phyloP scores from a whole-genome alignment of 2,797 vertebrate genomes.

The Enteromius mattozi region DNA sequence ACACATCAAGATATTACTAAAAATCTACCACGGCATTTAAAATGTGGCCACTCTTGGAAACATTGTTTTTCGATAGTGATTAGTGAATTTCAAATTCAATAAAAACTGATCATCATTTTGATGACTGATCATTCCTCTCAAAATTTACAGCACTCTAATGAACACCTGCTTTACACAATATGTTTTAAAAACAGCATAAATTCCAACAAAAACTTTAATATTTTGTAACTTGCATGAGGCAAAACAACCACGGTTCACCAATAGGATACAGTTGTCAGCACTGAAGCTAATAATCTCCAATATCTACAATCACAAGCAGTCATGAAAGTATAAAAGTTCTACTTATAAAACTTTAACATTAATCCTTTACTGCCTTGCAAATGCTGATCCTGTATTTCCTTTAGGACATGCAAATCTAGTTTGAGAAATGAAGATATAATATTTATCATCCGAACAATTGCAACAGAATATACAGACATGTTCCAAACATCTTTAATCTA shows the following conservation, averaged over 20 bases:
- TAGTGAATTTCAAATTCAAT: not conserved
- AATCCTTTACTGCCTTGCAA: not conserved
- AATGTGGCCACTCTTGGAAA: not conserved
- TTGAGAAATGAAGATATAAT: constrained; percentile 12
- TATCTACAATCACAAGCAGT: not conserved
- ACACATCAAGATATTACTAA: not conserved
- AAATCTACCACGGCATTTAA: not conserved
- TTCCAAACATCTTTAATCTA: constrained; percentile 40
- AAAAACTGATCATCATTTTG: not conserved
- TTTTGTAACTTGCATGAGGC: not conserved
- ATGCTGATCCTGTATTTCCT: not conserved
- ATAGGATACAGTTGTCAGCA: not conserved
- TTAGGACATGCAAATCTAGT: constrained; percentile 5
- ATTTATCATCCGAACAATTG: constrained; percentile 26
- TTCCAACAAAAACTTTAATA: not conserved
- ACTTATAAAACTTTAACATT: not conserved
- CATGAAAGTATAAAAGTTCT: not conserved
- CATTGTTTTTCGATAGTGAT: not conserved
- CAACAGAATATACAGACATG: not conserved
- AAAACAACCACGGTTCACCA: not conserved
- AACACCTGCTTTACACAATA: not conserved
- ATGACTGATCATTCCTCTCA: not conserved
- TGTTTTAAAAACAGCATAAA: not conserved
- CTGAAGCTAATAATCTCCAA: not conserved
- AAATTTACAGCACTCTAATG: not conserved